Base-by-base conservation (phyloP, 2,888 invertebrate species). In the Oscheius sp. region DNA sequence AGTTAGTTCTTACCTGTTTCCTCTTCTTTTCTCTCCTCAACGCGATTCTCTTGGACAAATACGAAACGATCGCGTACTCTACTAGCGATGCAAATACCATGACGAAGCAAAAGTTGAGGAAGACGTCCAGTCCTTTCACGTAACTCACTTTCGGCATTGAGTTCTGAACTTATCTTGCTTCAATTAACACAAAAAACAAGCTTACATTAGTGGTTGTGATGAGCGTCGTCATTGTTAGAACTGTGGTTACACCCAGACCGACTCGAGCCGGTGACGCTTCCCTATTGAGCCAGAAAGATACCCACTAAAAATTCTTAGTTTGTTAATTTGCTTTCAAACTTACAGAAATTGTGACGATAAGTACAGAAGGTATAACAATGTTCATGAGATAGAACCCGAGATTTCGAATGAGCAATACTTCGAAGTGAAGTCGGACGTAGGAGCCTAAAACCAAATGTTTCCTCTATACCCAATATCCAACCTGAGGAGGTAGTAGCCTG, bases 61-160 rank as follows among this genome's bases (percentile, higher is more conserved):
- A 97, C 85, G 96, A 96, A 87, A 97, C 97, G 83, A 96, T 95
- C 83, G 97, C 96, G 91, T 96, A 97, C 92, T 97, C 97, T 92
- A 97, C 92, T 90, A 97, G 92, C 91, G 96, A 96, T 89, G 96
- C 96, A 62, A 88, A 88, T 0, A 88, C 88, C 88, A 88, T 88
- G 57, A 88, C 85, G 85, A 88, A 88, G 75, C 84, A 89, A 74
- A 88, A 88, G 63, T 86, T 87, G n/a, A 88, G 76, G 72, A 88
- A 88, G 21, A 88, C 87, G 75, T 88, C 88, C 50, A 88, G 74
- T 35, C 88, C 87, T 58, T 96, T 96, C 91, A 96, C 95, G 92
- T 96, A 96, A 84, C 96, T 96, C 90, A 96, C 96, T 92, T 98
- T 96, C 87, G 98, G 98, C 91, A 99, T 93, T 88, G 86, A 84